Conservation (phyloP, 92 coral and sea anemone genomes). For the Anthopleura xanthogrammica region DNA sequence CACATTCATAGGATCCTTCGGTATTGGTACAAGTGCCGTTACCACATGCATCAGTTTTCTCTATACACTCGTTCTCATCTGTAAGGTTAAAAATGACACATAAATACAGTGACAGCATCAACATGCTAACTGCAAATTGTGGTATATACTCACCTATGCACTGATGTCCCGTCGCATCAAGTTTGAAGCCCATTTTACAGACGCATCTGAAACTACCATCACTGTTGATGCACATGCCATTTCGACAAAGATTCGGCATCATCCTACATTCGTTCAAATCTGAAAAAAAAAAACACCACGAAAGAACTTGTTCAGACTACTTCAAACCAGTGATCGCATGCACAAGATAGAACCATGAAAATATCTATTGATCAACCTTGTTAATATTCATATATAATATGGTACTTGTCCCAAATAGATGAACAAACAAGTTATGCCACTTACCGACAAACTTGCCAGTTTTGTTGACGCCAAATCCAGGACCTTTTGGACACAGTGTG, state of each 20-base stretch:
- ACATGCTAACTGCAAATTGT: background rate
- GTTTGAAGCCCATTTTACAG: constrained; percentile 82
- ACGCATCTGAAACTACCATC: constrained; percentile 97
- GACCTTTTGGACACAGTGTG: constrained; percentile 77
- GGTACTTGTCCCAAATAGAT: background rate
- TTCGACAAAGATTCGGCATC: constrained; percentile 66
- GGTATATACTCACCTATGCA: constrained; percentile 66
- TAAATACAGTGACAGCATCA: background rate
- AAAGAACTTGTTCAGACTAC: background rate
- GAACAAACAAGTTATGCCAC: background rate
- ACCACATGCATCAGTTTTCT: constrained; percentile 70
- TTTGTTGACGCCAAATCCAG: constrained; percentile 67
- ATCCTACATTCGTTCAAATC: constrained; percentile 88
- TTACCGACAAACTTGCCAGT: constrained; percentile 29
- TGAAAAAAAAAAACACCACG: constrained; percentile 11
- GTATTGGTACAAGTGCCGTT: constrained; percentile 89
- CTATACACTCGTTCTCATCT: constrained; percentile 86
- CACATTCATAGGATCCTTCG: constrained; percentile 79
- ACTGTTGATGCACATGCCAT: constrained; percentile 87
- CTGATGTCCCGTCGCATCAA: constrained; percentile 82
- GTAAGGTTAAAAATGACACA: background rate
- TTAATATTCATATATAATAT: background rate
- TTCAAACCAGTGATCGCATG: background rate
- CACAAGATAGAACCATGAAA: background rate
- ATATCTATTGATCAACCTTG: background rate